Base-by-base conservation (phyloP, 2,888 invertebrate genomes). In the Campoletis raptor region DNA sequence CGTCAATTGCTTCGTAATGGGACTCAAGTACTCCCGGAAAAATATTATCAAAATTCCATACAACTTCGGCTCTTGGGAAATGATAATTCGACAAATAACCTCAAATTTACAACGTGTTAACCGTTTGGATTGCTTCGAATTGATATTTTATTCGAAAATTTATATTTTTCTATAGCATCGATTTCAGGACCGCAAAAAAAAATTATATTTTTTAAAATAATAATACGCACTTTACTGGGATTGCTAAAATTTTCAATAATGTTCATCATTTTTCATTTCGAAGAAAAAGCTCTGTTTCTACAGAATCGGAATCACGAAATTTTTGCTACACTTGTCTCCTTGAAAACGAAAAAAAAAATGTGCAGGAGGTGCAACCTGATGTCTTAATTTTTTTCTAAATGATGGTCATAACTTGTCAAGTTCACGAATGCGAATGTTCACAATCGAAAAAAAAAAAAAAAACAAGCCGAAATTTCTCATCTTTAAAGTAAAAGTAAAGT, bases 1-100 rank as follows among this genome's bases (percentile, higher is more conserved):
- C 40, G n/a, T n/a, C 21, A 45, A 72, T 64, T 18, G 61, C 30
- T 80, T 37, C 40, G 52, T 40, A 37, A 79, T 64, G 61, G 66
- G 37, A 52, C 9, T 77, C 48, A 9, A 48, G 77, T 37, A 48
- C n/a, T 66, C 9, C 1, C 72, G n/a, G 36, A 21, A 2, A 52
- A 52, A 36, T 45, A 42, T 45, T n/a, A 2, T 36, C 10, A 45
- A 69, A 45, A 45, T 24, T 21, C 21, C n/a, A 10, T 54, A 9
- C 21, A 54, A 9, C 10, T 9, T 24, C 10, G 9, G 54, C 10
- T 10, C 4, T 10, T 9, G n/a, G n/a, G 7, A 8, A 8, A 21
- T 9, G 21, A 10, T 21, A 3, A 24, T 54, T 57, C 21, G 4
- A 57, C 10, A 0, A 4, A 8, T 12, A n/a, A n/a, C 21, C 52